phyloP scores from a whole-genome alignment of 2,888 invertebrate genomes.

The Enchytraeus crypticus region DNA sequence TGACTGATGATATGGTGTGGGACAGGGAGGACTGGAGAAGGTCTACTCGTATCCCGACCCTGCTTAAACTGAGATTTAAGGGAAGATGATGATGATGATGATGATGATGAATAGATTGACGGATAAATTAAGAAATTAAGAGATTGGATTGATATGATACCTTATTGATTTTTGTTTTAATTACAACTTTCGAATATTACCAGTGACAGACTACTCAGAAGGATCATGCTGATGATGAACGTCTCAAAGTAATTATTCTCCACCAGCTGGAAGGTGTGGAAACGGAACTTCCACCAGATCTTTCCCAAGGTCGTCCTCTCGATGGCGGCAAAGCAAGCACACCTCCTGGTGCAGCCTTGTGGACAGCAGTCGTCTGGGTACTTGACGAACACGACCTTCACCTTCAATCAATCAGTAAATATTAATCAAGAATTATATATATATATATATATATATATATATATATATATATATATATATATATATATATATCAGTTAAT shows the following conservation, averaged over 20 bases:
- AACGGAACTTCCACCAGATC: slow-evolving; percentile 82
- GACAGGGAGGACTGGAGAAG: no score
- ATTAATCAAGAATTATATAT: no score
- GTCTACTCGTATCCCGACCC: no score
- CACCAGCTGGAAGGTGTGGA: slow-evolving; percentile 86
- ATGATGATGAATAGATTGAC: neutral
- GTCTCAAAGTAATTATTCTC: slow-evolving; percentile 99
- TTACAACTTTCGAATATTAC: no score
- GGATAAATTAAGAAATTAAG: neutral
- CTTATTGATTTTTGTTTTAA: neutral
- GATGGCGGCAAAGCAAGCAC: slow-evolving; percentile 25
- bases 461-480: neutral
- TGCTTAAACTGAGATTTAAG: no score
- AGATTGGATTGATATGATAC: neutral
- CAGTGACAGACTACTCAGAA: slow-evolving; percentile 92
- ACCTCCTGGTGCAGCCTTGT: slow-evolving; percentile 8
- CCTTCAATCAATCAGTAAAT: slow-evolving; percentile 53
- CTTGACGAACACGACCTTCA: slow-evolving; percentile 64
- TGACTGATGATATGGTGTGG: no score
- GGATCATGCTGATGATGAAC: slow-evolving; percentile 96
- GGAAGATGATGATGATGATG: no score
- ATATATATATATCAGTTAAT: no score
- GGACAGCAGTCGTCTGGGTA: slow-evolving; percentile 79
- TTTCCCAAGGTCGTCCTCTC: slow-evolving; percentile 83
- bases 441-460: neutral